Evolutionary conservation across 2,113 vertebrate genomes (phyloP).

Genomic region (Notothenia rossii): DNA sequence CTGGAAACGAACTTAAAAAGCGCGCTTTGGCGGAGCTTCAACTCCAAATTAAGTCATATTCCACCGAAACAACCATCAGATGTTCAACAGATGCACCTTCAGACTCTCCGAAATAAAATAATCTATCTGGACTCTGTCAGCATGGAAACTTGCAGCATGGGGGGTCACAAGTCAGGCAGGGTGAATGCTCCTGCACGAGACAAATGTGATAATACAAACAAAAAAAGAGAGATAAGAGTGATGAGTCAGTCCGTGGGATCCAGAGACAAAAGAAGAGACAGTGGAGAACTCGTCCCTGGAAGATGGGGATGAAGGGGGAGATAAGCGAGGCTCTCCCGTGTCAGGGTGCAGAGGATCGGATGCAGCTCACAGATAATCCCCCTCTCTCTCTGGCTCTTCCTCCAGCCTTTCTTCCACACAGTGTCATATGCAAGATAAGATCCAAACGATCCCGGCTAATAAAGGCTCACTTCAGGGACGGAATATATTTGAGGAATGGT

Average conservation of each 20-base stretch:
- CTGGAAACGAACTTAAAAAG: conserved; percentile 36
- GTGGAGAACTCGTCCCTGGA: conserved; percentile 66
- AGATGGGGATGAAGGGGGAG: conserved; percentile 61
- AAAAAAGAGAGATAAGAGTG: conserved; percentile 20
- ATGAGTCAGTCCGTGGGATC: conserved; percentile 44
- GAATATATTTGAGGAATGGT: conserved; percentile 84
- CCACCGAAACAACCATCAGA: conserved; percentile 36
- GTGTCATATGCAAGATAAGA: conserved; percentile 77
- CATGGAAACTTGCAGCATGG: conserved; percentile 41
- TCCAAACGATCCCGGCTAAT: conserved; percentile 80
- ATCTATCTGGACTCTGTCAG: conserved; percentile 51
- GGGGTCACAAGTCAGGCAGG: conserved; percentile 28
- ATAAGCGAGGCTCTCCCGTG: conserved; percentile 57
- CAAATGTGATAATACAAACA: background rate
- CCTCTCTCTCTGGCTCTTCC: conserved; percentile 25
- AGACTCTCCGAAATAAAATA: background rate
- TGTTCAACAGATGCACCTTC: background rate
- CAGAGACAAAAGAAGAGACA: conserved; percentile 88
- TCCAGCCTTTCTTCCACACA: conserved; percentile 45
- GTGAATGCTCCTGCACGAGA: conserved; percentile 15
- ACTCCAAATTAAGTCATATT: conserved; percentile 80
- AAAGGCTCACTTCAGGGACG: conserved; percentile 79
- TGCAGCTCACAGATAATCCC: conserved; percentile 65
- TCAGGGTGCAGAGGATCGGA: conserved; percentile 57
- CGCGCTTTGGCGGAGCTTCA: conserved; percentile 47